Conservation (phyloP, 2,888 invertebrate genomes). For the Glyphotaelius pellucidus region DNA sequence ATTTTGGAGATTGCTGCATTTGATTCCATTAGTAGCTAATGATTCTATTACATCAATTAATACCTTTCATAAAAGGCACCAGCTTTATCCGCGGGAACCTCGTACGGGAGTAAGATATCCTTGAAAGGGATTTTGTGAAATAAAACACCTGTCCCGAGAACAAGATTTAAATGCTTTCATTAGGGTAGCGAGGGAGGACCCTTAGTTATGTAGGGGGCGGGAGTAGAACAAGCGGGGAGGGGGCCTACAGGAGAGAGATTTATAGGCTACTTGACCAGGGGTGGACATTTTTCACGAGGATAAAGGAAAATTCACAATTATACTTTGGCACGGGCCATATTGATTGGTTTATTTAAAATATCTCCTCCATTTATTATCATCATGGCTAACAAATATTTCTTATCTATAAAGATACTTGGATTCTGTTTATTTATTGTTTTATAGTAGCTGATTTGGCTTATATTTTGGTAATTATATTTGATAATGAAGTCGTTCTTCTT, state of each 20-base stretch:
- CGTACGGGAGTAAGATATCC: too few species aligned
- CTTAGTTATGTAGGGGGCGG: not conserved
- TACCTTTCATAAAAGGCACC: too few species aligned
- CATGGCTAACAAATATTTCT: not conserved
- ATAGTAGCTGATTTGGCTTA: too few species aligned
- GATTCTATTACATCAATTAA: too few species aligned
- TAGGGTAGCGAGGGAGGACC: not conserved
- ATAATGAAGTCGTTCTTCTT: too few species aligned
- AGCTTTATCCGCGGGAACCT: too few species aligned
- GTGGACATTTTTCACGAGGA: constrained; percentile 15
- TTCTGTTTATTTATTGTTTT: too few species aligned
- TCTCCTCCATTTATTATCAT: not conserved
- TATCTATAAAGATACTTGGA: not conserved
- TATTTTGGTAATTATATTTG: too few species aligned
- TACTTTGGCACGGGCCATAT: constrained; percentile 10
- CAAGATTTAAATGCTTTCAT: constrained; percentile 45
- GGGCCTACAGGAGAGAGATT: constrained; percentile 40
- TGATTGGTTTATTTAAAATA: constrained; percentile 19
- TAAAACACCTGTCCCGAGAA: too few species aligned
- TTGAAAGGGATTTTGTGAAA: too few species aligned
- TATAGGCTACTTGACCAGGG: constrained; percentile 52
- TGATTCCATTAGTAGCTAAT: too few species aligned
- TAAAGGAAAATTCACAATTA: constrained; percentile 41
- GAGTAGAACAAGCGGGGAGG: not conserved
- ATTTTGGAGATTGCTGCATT: too few species aligned